Base-by-base conservation (phyloP, 1,140 invertebrate genomes). In the Panagrolaimus sp. region DNA sequence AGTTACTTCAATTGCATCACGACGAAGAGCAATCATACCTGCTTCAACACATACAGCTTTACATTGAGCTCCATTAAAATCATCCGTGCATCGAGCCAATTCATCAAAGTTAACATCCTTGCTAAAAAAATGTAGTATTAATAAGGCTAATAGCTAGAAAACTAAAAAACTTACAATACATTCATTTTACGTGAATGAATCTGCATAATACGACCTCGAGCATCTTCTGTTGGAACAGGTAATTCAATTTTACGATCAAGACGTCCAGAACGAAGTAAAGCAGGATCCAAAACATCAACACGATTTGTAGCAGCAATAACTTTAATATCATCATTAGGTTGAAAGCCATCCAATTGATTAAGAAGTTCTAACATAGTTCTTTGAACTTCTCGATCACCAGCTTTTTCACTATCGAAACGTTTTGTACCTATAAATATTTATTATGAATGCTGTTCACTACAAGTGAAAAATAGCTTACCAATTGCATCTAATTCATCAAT, bases 171-270 rank as follows among this genome's bases (percentile, higher is more conserved):
- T 74, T 77, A 87, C 84, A 85, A 85, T 68, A 98, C 93, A 81
- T 97, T 98, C 96, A 99, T 99, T 87, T 98, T 98, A 67, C 96
- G 87, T 0, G 96, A 98, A 83, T 99, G 96, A 83, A 99, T 99
- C 85, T 98, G 96, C 93, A 99, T 95, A 72, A 99, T 99, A 74
- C 96, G 87, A 0, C 95, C 95, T 76, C 96, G 88, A 0, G 96
- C 96, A 82, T 98, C 95, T 86, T 99, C 96, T 84, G 97, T 99
- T 0, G 96, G 96, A 86, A 96, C 92, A 0, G 96, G 96, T 82
- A 99, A 98, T 86, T 99, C 96, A 79, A 99, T 98, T 86, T 99
- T 98, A 71, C 96, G 88, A 85, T 99, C 96, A 65, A 99, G 87
- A 82, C 96, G 89, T 63, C 96, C 95, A 16, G 94, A 98, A 76